Evolutionary conservation across 2,888 invertebrate species (phyloP).

Genomic region (Drosophila helvetica): DNA sequence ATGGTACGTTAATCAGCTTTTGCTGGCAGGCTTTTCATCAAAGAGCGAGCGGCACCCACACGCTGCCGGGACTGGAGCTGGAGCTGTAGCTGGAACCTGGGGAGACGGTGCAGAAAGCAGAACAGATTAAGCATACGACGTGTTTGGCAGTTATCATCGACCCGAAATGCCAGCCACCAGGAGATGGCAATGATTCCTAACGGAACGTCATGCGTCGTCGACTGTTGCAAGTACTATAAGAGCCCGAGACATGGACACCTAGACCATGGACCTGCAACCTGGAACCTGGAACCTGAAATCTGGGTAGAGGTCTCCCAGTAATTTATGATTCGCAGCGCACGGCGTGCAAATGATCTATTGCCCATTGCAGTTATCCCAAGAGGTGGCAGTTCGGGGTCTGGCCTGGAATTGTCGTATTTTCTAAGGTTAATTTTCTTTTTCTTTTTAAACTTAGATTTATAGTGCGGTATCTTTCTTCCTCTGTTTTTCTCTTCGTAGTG

Average conservation of each 20-base stretch:
- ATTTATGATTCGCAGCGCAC: constrained; percentile 75
- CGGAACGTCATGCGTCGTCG: constrained; percentile 66
- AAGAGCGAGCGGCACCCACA: constrained; percentile 67
- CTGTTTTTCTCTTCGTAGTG: too few relatives aligned
- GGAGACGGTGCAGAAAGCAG: constrained; percentile 18
- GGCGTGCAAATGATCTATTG: constrained; percentile 76
- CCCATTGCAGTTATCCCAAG: constrained; percentile 52
- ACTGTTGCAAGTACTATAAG: constrained; percentile 19
- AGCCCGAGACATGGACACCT: not conserved
- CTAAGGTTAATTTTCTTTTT: too few relatives aligned
- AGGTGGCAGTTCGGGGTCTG: too few relatives aligned
- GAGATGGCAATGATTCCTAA: constrained; percentile 53
- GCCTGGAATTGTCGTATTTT: too few relatives aligned
- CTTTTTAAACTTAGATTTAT: too few relatives aligned
- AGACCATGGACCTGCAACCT: too few relatives aligned
- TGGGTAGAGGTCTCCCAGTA: constrained; percentile 38
- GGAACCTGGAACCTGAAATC: not conserved
- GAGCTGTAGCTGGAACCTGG: not conserved
- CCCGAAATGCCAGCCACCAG: constrained; percentile 29
- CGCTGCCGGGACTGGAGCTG: not conserved
- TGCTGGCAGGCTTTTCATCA: constrained; percentile 73
- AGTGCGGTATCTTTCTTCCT: too few relatives aligned
- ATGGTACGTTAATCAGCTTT: constrained; percentile 69
- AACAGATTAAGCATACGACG: constrained; percentile 75
- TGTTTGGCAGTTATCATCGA: constrained; percentile 67